Percentiles rank a stretch among this genome's conserved stretches.
Conservation (phyloP, 2,888 invertebrate species). For the Xestia c-nigrum region DNA sequence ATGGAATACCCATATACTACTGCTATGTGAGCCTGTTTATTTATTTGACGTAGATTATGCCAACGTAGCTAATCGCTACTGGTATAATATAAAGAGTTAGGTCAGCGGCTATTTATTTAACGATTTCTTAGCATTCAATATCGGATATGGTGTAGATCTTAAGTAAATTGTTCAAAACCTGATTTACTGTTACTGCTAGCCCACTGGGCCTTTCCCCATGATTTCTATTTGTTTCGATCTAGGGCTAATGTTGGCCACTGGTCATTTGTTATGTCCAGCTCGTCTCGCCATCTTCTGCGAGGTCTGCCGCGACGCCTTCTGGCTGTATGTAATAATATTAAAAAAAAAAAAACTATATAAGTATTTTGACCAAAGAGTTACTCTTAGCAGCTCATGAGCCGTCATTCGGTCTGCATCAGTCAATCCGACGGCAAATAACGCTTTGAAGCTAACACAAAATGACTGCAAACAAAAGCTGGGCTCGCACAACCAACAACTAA, state of each 20-base stretch:
- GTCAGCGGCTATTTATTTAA: neutral
- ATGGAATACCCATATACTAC: slow-evolving; percentile 26
- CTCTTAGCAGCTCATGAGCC: neutral
- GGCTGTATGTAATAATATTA: neutral
- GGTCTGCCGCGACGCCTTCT: too few species aligned
- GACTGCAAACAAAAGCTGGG: neutral
- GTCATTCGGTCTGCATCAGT: neutral
- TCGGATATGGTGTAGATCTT: neutral
- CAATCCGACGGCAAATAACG: neutral
- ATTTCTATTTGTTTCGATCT: too few species aligned
- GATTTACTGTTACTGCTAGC: neutral
- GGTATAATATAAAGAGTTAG: neutral
- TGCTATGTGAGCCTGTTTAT: neutral
- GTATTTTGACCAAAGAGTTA: neutral
- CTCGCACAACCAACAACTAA: neutral
- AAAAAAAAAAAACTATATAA: neutral
- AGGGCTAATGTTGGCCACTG: too few species aligned
- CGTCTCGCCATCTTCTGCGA: too few species aligned
- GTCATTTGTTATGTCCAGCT: too few species aligned
- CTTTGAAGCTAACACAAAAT: neutral
- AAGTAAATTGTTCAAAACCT: neutral
- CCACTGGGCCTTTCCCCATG: too few species aligned
- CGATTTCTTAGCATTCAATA: neutral
- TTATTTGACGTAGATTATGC: neutral
- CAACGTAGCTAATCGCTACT: neutral